phyloP scores from a whole-genome alignment of 2,888 invertebrate species.

The Zaprionus bogoriensis region DNA sequence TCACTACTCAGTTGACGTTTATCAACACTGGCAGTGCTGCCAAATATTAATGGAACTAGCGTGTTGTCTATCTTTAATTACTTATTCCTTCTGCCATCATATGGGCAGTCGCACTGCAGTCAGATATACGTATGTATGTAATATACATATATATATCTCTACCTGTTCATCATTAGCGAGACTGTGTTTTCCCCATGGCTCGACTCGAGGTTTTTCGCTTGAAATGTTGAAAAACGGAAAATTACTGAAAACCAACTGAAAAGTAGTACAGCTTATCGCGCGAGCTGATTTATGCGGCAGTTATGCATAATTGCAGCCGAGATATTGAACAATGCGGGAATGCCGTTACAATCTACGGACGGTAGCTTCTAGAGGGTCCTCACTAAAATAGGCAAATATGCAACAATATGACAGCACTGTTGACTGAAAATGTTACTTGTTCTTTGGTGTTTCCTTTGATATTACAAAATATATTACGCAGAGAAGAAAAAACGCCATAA shows the following conservation, averaged over 20 bases:
- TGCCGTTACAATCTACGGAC: background rate
- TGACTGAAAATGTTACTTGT: too few relatives aligned
- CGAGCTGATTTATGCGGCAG: constrained; percentile 67
- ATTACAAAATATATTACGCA: too few relatives aligned
- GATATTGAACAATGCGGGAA: constrained; percentile 6
- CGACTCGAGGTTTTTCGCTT: constrained; percentile 6
- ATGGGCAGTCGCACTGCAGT: background rate
- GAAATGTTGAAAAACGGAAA: constrained; percentile 1
- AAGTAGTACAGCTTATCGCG: constrained; percentile 66
- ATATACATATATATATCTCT: background rate
- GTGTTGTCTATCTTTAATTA: constrained; percentile 32
- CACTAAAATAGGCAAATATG: background rate
- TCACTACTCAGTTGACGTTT: constrained; percentile 8
- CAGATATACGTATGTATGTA: background rate
- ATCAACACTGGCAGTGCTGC: constrained; percentile 39
- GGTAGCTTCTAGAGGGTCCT: background rate
- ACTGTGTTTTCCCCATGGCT: constrained; percentile 29
- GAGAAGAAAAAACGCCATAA: too few relatives aligned
- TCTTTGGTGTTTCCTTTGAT: too few relatives aligned
- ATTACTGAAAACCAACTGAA: constrained; percentile 19
- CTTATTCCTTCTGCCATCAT: background rate
- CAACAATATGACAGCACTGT: background rate
- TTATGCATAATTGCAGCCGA: constrained; percentile 36
- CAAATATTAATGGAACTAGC: constrained; percentile 57
- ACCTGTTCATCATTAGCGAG: constrained; percentile 47